Evolutionary conservation across 1,140 invertebrate genomes (phyloP), one percentile per base, ranked within the genome.

Genomic region (Saccostrea echinata): DNA sequence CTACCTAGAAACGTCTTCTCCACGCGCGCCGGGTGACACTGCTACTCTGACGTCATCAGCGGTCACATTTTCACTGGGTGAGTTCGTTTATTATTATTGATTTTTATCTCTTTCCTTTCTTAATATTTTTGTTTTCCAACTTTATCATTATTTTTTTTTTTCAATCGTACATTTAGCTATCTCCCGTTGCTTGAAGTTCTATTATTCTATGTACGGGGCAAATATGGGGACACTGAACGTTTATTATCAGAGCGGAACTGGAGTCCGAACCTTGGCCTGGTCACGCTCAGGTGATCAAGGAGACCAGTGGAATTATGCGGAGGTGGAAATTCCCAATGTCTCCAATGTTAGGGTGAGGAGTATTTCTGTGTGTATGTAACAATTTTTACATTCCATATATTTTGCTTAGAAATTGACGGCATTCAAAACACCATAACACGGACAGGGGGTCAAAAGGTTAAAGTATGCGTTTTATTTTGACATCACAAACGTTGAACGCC

Each of bases 151-250:
- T 43, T 43, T 8, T 43, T 3, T 90, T 86, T 33, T 27, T 52
- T 16, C 83, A 9, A 43, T 43, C 85, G 21, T 24, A n/a, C n/a
- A n/a, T n/a, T n/a, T n/a, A 80, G 21, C 68, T 16, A 11, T 76
- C 13, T 30, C 68, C 27, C 24, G 68, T 3, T 92, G 92, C 88
- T 55, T 92, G 12, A 84, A 86, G 11, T 97, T 97, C 92, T 97
- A 96, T 95, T 96, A 95, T 90, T 97, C 97, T 91, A 97, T 97
- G 97, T 97, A 96, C 91, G 97, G 97, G n/a, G 21, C 6, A 4
- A 87, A 83, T 57, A 84, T 90, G 82, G 92, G 92, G 8, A 43
- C 82, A 21, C 85, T 92, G 18, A 90, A 92, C 68, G 87, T 92
- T 61, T 93, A 91, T 81, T 91, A 86, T 9, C 87, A 86, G 87